These are phyloP conservation scores for Diabrotica balteata DNA, from an alignment of 2,888 invertebrate genomes.

Conservation along the genomic window DNA sequence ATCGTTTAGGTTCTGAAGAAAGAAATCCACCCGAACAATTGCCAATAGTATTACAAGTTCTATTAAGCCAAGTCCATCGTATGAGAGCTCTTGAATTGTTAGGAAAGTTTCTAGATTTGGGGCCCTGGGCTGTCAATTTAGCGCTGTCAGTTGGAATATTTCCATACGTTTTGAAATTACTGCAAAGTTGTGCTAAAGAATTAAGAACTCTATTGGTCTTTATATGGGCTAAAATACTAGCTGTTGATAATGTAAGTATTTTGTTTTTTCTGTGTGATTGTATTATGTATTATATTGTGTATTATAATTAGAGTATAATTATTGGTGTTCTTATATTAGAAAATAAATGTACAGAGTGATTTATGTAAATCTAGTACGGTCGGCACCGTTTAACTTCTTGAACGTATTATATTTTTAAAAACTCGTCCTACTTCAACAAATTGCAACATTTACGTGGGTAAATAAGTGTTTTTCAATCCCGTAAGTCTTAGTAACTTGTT, in stretches of 20 bases:
- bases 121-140: conserved; percentile 94
- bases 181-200: conserved; percentile 94
- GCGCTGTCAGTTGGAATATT: conserved; percentile 98
- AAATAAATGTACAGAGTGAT: no score
- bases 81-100: conserved; percentile 92
- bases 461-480: no score
- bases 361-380: no score
- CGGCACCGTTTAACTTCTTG: no score
- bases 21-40: conserved; percentile 94
- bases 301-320: no score
- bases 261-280: background rate
- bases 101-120: conserved; percentile 92
- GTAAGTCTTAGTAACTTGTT: no score
- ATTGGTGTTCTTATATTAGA: no score
- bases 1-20: conserved; percentile 65
- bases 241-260: conserved; percentile 86
- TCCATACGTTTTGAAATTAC: conserved; percentile 95
- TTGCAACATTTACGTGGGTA: no score
- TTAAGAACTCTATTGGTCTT: conserved; percentile 92
- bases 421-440: no score
- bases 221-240: conserved; percentile 98
- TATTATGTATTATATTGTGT: no score
- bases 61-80: conserved; percentile 82
- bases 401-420: no score
- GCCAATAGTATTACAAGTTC: conserved; percentile 93